A percentile compares a stretch with the other conserved stretches of the same genome.
Evolutionary conservation across 2,113 vertebrate genomes (phyloP).

Genomic region (Chamaea fasciata): DNA sequence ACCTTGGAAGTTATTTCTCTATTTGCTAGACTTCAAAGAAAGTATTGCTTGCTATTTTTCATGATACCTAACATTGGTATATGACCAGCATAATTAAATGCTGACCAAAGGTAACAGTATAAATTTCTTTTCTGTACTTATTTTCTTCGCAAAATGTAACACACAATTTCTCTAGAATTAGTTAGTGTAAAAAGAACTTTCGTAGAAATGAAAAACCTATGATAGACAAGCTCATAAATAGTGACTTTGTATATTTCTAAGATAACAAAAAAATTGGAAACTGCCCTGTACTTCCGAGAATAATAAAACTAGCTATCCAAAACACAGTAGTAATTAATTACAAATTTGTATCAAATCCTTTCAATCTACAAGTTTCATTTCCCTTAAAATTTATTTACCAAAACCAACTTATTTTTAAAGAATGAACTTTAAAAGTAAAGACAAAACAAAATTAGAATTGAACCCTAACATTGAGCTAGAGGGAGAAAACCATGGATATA

Average conservation of each 20-base stretch:
- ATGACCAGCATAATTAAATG: slow-evolving; percentile 38
- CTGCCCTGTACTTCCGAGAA: background rate
- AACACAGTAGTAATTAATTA: background rate
- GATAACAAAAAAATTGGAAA: background rate
- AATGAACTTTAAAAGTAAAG: background rate
- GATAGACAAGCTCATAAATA: background rate
- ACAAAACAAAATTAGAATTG: background rate
- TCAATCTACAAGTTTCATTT: background rate
- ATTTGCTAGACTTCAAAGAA: slow-evolving; percentile 39
- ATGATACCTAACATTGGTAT: background rate
- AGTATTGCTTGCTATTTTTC: slow-evolving; percentile 4
- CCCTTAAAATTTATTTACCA: background rate
- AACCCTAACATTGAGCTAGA: background rate
- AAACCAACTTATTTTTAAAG: background rate
- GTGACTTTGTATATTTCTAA: background rate
- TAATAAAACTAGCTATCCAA: background rate
- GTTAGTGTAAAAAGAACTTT: background rate
- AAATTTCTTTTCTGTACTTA: background rate
- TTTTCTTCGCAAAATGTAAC: background rate
- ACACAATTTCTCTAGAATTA: background rate
- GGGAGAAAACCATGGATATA: background rate
- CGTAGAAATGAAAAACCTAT: background rate
- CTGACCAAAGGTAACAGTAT: background rate
- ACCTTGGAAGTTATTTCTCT: slow-evolving; percentile 43
- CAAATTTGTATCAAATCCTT: background rate